Evolutionary conservation across 2,797 vertebrate species (phyloP).

Genomic region (Scarus forsteni): DNA sequence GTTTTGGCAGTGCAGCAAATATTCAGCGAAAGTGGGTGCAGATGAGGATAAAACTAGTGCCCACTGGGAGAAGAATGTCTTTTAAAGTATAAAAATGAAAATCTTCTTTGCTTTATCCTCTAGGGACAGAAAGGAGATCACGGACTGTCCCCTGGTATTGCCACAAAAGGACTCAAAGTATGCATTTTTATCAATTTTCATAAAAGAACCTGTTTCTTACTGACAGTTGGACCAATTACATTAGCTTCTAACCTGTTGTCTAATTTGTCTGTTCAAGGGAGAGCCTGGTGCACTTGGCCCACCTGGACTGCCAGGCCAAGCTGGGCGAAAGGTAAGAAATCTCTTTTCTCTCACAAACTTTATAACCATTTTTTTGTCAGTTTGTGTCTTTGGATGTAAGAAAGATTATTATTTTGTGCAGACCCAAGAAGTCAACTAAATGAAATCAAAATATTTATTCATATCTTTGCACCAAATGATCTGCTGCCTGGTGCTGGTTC

Average conservation of each 20-base stretch:
- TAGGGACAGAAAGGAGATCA: slow-evolving; percentile 90
- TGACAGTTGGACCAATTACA: not conserved
- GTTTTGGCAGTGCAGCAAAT: slow-evolving; percentile 5
- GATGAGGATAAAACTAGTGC: not conserved
- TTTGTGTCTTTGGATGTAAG: slow-evolving; percentile 2
- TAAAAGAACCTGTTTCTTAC: not conserved
- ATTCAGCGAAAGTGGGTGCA: slow-evolving; percentile 19
- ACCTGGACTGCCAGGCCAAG: slow-evolving; percentile 87
- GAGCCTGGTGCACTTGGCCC: slow-evolving; percentile 87
- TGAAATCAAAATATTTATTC: too few species aligned
- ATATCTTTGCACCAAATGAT: too few species aligned
- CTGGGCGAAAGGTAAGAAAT: slow-evolving; percentile 90
- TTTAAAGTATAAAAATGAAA: not conserved
- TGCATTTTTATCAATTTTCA: slow-evolving; percentile 30
- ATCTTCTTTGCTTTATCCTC: slow-evolving; percentile 46
- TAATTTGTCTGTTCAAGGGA: slow-evolving; percentile 84
- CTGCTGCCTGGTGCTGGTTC: too few species aligned
- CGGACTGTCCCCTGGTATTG: slow-evolving; percentile 92
- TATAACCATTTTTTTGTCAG: slow-evolving; percentile 8
- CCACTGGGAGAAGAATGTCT: not conserved
- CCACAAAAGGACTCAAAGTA: slow-evolving; percentile 91
- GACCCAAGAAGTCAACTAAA: too few species aligned
- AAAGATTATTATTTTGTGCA: not conserved
- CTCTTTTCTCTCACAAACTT: slow-evolving; percentile 8
- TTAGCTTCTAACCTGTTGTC: slow-evolving; percentile 9